Evolutionary conservation across 2,888 invertebrate species (phyloP).

Genomic region (Thymelicus acteon): DNA sequence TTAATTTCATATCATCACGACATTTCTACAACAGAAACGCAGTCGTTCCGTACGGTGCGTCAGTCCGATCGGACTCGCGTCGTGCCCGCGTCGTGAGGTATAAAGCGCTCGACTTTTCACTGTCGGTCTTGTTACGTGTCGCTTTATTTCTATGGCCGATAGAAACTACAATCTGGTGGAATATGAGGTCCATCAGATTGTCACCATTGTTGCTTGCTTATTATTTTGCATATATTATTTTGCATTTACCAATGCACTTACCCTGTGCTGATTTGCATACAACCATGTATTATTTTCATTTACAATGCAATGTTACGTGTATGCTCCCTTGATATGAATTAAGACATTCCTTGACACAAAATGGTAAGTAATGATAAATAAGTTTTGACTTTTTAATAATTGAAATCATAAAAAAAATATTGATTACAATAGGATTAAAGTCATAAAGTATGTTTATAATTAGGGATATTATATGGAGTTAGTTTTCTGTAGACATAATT

Average conservation of each 20-base stretch:
- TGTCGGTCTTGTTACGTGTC: conserved; percentile 48
- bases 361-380: neutral
- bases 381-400: neutral
- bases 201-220: conserved; percentile 28
- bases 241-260: conserved; percentile 2
- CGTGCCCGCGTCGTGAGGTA: conserved; percentile 64
- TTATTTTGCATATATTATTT: conserved; percentile 32
- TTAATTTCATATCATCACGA: conserved; percentile 36
- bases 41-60: conserved; percentile 76
- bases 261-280: conserved; percentile 16
- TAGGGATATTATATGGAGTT: neutral
- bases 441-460: no score
- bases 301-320: conserved; percentile 5
- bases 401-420: no score
- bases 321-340: conserved; percentile 1
- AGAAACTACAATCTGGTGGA: conserved; percentile 20
- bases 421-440: no score
- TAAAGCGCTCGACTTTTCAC: conserved; percentile 44
- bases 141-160: conserved; percentile 51
- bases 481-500: neutral
- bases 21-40: conserved; percentile 67
- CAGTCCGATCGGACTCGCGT: conserved; percentile 71
- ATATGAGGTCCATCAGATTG: conserved; percentile 8
- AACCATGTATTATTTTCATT: conserved; percentile 6
- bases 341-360: neutral